Evolutionary conservation across 2,888 invertebrate species (phyloP).

Genomic region (Sipha maydis): DNA sequence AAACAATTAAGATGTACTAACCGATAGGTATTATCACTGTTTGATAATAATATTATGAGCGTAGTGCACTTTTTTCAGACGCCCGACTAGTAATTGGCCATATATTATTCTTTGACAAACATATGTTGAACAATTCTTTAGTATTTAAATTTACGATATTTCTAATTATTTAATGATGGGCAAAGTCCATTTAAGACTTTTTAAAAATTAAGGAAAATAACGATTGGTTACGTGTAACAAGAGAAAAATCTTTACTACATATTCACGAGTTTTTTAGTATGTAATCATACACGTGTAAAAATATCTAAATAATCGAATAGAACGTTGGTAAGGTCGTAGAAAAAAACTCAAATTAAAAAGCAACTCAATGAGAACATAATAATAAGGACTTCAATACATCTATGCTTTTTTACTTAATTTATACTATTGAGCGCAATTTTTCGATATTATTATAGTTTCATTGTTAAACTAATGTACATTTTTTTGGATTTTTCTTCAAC

Average conservation of each 20-base stretch:
- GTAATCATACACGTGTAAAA: not conserved
- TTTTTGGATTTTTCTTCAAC: too few species aligned
- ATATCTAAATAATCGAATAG: not conserved
- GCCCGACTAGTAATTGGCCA: not conserved
- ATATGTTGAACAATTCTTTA: not conserved
- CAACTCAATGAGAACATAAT: not conserved
- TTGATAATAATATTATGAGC: not conserved
- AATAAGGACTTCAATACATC: too few species aligned
- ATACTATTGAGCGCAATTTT: not conserved
- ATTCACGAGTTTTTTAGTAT: not conserved
- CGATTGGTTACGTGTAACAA: not conserved
- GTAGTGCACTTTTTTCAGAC: not conserved
- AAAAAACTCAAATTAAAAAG: not conserved
- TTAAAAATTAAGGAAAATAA: constrained; percentile 10
- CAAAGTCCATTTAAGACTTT: constrained; percentile 1
- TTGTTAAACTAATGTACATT: too few species aligned
- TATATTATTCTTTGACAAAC: not conserved
- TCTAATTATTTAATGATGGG: not conserved
- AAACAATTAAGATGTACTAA: not conserved
- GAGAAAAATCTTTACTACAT: not conserved
- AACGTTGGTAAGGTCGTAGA: not conserved
- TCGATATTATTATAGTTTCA: not conserved
- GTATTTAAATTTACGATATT: constrained; percentile 27
- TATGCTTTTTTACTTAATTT: too few species aligned
- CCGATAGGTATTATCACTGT: not conserved